Base-by-base conservation (phyloP, 1,140 invertebrate genomes). In the Thalassaphorura encarpata region DNA sequence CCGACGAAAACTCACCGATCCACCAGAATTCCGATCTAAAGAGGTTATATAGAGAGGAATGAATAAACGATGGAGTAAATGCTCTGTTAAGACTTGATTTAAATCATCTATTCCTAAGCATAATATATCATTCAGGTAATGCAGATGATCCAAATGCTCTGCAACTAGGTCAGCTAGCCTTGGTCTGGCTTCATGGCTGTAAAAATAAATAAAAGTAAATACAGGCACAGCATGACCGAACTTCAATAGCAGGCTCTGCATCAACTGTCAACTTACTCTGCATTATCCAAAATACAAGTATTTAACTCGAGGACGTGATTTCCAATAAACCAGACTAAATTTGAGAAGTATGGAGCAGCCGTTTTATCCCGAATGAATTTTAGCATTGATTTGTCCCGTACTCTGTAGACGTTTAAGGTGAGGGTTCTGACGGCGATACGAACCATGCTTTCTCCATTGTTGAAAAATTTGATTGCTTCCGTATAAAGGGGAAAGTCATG, bases 401-500 rank as follows among this genome's bases (percentile, higher is more conserved):
- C 90, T 77, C 80, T 77, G 70, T 96, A 99, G 0, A 99, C 94
- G 76, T 99, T 99, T 18, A 99, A 76, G 1, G 95, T 97, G 45
- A 99, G 80, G 5, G 95, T 99, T 55, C 96, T 75, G 2, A 99
- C 96, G 26, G 96, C 96, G 66, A 99, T 99, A 24, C 97, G 79
- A 39, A 99, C 96, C 97, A 99, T 99, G 52, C 89, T 89, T 74
- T 99, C 96, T 0, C 86, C 83, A 73, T 98, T 95, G 73, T 98
- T 97, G 72, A 97, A 99, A 74, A 99, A 97, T 73, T 98, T 98
- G 46, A 99, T 96, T 29, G 94, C 94, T 77, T 99, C 96, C 3
- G 95, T 98, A 68, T 98, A 98, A 0, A 99, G 75, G 18, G 96
- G 95, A 75, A 99, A 99, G 72, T 99, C 96, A 76, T 97, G 94